Conservation (phyloP, 2,113 vertebrate species). For the Mystacornis crossleyi region DNA sequence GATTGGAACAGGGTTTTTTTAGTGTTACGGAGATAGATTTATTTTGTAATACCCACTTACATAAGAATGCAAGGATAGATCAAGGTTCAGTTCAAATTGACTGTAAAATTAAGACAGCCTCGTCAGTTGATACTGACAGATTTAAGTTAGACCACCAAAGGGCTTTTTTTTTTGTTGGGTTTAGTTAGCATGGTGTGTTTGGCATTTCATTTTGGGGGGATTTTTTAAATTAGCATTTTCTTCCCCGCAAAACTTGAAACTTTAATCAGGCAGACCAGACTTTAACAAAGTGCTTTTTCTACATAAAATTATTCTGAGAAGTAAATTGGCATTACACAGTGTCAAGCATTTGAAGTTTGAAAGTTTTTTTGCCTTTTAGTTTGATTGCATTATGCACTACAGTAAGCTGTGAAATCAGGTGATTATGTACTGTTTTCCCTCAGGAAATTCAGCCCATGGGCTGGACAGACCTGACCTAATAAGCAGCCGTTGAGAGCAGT, state of each 20-base stretch:
- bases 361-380: neutral
- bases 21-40: neutral
- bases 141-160: neutral
- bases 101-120: neutral
- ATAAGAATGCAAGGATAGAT: neutral
- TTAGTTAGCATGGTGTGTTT: neutral
- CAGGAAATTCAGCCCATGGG: neutral
- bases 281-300: neutral
- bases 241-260: neutral
- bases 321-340: neutral
- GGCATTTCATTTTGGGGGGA: neutral
- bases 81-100: neutral
- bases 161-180: neutral
- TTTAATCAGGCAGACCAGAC: neutral
- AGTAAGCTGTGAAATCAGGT: neutral
- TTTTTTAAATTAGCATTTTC: neutral
- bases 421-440: neutral
- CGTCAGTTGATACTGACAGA: rapidly evolving
- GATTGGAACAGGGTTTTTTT: neutral
- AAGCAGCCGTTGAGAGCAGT: neutral
- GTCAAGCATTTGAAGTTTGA: neutral
- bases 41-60: neutral
- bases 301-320: neutral
- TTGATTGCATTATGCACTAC: neutral
- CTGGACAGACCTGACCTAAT: neutral